phyloP scores from a whole-genome alignment of 2,888 invertebrate species.

The Galeruca laticollis region DNA sequence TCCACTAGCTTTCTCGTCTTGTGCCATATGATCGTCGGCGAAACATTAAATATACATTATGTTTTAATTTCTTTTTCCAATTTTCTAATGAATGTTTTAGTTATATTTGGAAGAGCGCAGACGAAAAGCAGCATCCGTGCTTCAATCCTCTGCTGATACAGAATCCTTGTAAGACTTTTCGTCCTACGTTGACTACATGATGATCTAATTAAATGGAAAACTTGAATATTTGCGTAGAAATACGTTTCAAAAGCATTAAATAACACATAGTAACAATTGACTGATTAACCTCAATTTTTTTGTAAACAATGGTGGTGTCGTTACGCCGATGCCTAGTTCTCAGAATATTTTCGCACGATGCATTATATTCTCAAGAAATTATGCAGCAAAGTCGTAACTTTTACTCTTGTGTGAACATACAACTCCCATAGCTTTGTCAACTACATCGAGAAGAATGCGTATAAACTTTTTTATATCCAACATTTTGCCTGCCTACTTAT shows the following conservation, averaged over 20 bases:
- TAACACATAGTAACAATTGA: neutral
- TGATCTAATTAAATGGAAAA: too few relatives aligned
- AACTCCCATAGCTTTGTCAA: conserved; percentile 30
- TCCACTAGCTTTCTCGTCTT: too few relatives aligned
- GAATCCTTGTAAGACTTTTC: too few relatives aligned
- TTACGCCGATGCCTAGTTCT: conserved; percentile 14
- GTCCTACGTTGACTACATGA: too few relatives aligned
- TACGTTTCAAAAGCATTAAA: too few relatives aligned
- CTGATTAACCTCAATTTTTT: neutral
- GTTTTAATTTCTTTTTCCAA: too few relatives aligned
- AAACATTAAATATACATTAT: too few relatives aligned
- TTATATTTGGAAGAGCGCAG: too few relatives aligned
- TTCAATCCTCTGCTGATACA: too few relatives aligned
- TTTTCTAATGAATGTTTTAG: too few relatives aligned
- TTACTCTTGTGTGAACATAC: conserved; percentile 37
- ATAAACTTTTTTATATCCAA: conserved; percentile 2
- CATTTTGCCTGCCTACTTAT: conserved; percentile 27
- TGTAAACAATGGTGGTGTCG: neutral
- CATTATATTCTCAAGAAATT: conserved; percentile 39
- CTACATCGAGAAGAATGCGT: conserved; percentile 28
- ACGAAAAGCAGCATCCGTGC: too few relatives aligned
- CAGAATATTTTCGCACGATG: conserved; percentile 29
- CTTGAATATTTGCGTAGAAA: neutral
- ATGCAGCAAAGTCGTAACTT: conserved; percentile 39
- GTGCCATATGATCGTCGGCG: too few relatives aligned